phyloP scores from a whole-genome alignment of 2,888 invertebrate genomes.

The Galerucella calmariensis region DNA sequence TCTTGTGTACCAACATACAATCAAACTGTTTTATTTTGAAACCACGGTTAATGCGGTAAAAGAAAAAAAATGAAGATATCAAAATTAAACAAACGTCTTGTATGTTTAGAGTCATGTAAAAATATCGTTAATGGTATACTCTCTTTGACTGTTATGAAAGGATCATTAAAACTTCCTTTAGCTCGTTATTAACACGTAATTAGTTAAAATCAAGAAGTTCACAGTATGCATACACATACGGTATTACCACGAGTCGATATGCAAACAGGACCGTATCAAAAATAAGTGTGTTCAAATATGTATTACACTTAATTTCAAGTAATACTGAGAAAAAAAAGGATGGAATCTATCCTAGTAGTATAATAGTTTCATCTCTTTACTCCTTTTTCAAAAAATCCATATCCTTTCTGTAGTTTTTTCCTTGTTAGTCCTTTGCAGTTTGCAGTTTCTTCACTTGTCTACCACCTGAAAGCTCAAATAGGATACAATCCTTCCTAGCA shows the following conservation, averaged over 20 bases:
- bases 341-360: too few relatives aligned
- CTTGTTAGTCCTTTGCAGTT: too few relatives aligned
- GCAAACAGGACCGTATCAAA: conserved; percentile 5
- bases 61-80: conserved; percentile 30
- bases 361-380: too few relatives aligned
- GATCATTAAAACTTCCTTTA: conserved; percentile 47
- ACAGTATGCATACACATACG: conserved; percentile 36
- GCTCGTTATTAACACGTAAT: conserved; percentile 47
- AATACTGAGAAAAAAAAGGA: too few relatives aligned
- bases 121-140: conserved; percentile 42
- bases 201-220: conserved; percentile 47
- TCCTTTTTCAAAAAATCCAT: too few relatives aligned
- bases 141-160: conserved; percentile 40
- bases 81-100: conserved; percentile 20
- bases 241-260: conserved; percentile 1
- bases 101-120: conserved; percentile 32
- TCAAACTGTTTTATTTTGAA: conserved; percentile 23
- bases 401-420: too few relatives aligned
- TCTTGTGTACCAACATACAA: not conserved
- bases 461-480: too few relatives aligned
- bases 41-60: conserved; percentile 2
- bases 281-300: not conserved
- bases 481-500: too few relatives aligned
- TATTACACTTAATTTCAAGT: not conserved
- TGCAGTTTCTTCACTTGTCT: too few relatives aligned